phyloP scores from a whole-genome alignment of 1,140 invertebrate species.

The Myzus persicae region DNA sequence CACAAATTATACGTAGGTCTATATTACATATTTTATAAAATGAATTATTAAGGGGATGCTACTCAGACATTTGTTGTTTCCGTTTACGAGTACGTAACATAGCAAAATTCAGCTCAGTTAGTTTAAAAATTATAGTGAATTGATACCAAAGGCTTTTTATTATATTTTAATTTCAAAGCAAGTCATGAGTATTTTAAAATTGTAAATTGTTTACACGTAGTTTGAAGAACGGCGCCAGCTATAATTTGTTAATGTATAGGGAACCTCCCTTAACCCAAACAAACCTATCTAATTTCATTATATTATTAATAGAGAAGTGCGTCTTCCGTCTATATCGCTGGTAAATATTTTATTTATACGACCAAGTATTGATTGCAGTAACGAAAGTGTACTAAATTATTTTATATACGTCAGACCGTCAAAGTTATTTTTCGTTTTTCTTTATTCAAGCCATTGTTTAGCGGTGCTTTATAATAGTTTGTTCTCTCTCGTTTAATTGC shows the following conservation, averaged over 20 bases:
- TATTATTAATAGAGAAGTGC: not conserved
- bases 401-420: not conserved
- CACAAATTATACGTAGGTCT: no score
- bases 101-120: no score
- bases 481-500: not conserved
- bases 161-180: no score
- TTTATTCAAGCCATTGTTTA: not conserved
- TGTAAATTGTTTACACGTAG: not conserved
- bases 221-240: not conserved
- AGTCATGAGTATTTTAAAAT: no score
- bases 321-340: not conserved
- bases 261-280: not conserved
- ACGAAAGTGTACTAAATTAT: not conserved
- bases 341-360: constrained; percentile 2
- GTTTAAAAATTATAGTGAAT: no score
- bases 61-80: no score
- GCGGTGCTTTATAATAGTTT: not conserved
- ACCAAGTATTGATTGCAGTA: not conserved
- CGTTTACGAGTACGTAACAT: no score
- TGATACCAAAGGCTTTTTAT: no score
- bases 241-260: not conserved
- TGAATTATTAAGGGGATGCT: no score
- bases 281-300: constrained; percentile 9
- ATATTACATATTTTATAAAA: no score
- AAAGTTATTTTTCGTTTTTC: not conserved